These are phyloP conservation scores for Propithecus coquereli DNA, from an alignment of 2,113 vertebrate species.

Conservation along the genomic window DNA sequence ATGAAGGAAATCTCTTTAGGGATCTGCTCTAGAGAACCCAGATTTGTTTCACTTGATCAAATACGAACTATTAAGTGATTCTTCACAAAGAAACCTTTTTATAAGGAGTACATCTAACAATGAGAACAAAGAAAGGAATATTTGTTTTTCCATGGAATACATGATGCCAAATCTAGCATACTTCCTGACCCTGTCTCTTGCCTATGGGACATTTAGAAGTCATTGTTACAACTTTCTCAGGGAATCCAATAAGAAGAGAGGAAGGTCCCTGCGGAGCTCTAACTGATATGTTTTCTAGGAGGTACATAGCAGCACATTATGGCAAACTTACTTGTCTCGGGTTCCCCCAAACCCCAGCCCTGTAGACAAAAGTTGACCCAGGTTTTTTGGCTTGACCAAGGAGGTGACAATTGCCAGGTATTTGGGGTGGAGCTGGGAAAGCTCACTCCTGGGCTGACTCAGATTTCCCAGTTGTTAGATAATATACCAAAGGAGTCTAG, in stretches of 20 bases:
- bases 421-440: not conserved
- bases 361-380: not conserved
- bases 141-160: not conserved
- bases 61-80: conserved; percentile 25
- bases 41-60: conserved; percentile 25
- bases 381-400: not conserved
- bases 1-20: conserved; percentile 18
- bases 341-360: not conserved
- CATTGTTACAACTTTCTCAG: not conserved
- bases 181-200: not conserved
- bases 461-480: not conserved
- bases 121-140: conserved; percentile 26
- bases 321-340: not conserved
- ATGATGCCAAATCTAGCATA: not conserved
- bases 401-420: not conserved
- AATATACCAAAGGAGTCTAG: not conserved
- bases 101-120: conserved; percentile 25
- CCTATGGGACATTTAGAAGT: not conserved
- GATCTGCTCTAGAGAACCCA: not conserved
- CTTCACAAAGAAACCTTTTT: conserved; percentile 28
- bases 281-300: not conserved
- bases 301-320: not conserved
- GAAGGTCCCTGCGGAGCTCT: not conserved
- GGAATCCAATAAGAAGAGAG: not conserved
- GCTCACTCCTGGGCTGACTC: not conserved